Evolutionary conservation across 2,888 invertebrate species (phyloP), one percentile per base, ranked within the genome.

Genomic region (Spodoptera exigua): DNA sequence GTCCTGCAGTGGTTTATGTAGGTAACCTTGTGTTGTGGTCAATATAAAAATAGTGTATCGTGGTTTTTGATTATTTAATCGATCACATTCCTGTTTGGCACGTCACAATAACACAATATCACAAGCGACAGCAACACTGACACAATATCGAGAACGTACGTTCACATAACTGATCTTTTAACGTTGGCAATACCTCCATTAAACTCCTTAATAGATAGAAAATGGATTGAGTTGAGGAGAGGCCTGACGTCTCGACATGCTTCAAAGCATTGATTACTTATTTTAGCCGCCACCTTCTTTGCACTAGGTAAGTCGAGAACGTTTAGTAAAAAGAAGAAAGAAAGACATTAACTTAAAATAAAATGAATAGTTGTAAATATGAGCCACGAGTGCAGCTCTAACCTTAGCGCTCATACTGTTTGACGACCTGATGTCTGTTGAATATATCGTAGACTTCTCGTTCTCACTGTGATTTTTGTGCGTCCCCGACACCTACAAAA

Each of bases 341-440:
- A 59, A 60, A 61, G 49, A 74, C 76, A 59, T 14, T 13, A 32
- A 27, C 39, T 17, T 61, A 62, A 57, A 47, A 45, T 40, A 34
- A 67, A 47, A 52, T 53, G 59, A 59, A 49, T 41, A 60, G 14
- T 56, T 61, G 49, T 32, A 58, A 56, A 52, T 55, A 68, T 55
- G 55, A 66, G 53, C 63, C 47, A 56, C 60, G 44, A 36, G 18
- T 40, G 58, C 37, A 58, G 53, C 59, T 64, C 55, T 63, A 63
- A 68, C 68, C 80, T 80, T 78, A 12, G 35, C 44, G 66, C 69
- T 75, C 53, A 59, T 55, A 74, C 54, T 65, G 63, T 69, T 65
- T 37, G 72, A 56, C 13, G 61, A 76, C 39, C 35, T 55, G 58
- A 74, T 59, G 65, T 74, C 73, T 47, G 77, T 58, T 5, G 69